These are phyloP conservation scores for Phenganax marumi DNA, from an alignment of 92 coral and sea anemone genomes.

Conservation along the genomic window DNA sequence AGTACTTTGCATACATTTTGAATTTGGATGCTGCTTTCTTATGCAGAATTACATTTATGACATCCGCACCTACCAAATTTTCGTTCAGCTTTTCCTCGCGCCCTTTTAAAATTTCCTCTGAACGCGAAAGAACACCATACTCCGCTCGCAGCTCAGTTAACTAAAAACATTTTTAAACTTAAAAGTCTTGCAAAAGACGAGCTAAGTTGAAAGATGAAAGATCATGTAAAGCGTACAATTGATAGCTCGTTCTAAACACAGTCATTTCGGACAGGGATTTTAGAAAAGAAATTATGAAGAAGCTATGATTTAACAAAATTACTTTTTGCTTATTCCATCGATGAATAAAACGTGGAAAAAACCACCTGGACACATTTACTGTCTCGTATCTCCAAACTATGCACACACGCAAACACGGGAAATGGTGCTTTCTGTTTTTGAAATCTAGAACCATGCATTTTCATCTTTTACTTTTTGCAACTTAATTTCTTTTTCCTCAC, in stretches of 20 bases:
- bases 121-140: constrained; percentile 91
- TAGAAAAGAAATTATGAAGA: no score
- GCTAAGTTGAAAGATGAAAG: neutral
- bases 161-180: constrained; percentile 33
- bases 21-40: neutral
- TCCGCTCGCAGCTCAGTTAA: constrained; percentile 96
- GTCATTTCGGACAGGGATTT: no score
- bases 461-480: neutral
- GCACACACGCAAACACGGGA: no score
- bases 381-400: no score
- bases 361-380: no score
- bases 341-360: no score
- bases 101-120: constrained; percentile 81
- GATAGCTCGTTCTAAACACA: no score
- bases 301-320: no score
- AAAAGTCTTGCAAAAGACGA: neutral
- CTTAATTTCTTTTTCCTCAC: constrained; percentile 37
- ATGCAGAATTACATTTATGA: neutral
- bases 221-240: no score
- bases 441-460: no score
- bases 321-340: no score
- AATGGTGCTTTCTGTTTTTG: no score
- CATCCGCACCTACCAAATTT: constrained; percentile 64
- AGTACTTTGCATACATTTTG: neutral
- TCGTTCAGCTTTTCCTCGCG: constrained; percentile 74